Conservation (phyloP, 2,888 invertebrate genomes). For the Pristionchus entomophagus region DNA sequence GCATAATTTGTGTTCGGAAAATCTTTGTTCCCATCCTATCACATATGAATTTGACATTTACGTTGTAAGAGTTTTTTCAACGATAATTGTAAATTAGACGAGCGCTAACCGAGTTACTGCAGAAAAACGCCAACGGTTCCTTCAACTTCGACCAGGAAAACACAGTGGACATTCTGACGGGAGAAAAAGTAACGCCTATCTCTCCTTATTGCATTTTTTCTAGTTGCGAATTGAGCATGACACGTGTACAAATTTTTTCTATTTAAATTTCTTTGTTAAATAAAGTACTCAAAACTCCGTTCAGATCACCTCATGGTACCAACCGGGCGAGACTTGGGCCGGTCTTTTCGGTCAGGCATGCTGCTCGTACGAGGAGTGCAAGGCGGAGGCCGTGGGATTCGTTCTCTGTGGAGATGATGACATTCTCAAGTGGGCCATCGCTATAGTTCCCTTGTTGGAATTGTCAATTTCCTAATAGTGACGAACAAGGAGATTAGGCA, state of each 20-base stretch:
- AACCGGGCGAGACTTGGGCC: conserved; percentile 92
- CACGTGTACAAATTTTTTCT: not conserved
- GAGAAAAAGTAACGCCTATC: conserved; percentile 73
- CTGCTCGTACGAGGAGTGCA: conserved; percentile 94
- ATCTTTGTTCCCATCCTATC: too few relatives aligned
- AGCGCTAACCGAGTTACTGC: conserved; percentile 60
- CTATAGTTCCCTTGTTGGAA: too few relatives aligned
- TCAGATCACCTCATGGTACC: conserved; percentile 82
- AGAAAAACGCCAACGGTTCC: conserved; percentile 83
- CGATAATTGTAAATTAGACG: too few relatives aligned
- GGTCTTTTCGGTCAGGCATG: conserved; percentile 90
- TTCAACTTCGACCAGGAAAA: conserved; percentile 87
- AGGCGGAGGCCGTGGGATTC: conserved; percentile 95
- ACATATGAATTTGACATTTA: too few relatives aligned
- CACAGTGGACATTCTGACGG: conserved; percentile 77
- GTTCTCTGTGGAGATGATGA: conserved; percentile 83
- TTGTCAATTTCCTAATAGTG: too few relatives aligned
- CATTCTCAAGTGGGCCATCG: conserved; percentile 63
- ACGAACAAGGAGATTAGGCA: too few relatives aligned
- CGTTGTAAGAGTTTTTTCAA: too few relatives aligned
- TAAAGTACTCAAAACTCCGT: too few relatives aligned
- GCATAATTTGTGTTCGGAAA: too few relatives aligned
- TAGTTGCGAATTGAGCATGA: not conserved
- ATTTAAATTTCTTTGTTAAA: too few relatives aligned
- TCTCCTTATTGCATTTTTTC: not conserved